phyloP scores from a whole-genome alignment of 2,888 invertebrate genomes.

The Zaprionus bogoriensis region DNA sequence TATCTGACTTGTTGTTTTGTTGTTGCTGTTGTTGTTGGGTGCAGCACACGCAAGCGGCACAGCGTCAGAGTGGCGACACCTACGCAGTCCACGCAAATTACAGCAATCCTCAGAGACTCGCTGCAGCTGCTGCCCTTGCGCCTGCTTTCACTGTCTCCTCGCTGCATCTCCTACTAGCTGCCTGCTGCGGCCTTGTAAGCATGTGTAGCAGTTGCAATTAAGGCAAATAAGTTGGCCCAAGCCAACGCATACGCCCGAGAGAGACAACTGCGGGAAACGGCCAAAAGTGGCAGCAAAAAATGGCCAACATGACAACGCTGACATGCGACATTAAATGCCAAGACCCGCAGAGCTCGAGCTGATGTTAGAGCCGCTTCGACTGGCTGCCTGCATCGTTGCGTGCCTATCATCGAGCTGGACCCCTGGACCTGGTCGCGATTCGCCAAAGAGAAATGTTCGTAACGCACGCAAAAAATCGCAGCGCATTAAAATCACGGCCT shows the following conservation, averaged over 20 bases:
- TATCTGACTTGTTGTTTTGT: slow-evolving; percentile 3
- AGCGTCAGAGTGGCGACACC: slow-evolving; percentile 52
- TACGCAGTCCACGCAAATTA: slow-evolving; percentile 61
- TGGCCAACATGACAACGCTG: slow-evolving; percentile 72
- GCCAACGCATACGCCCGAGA: slow-evolving; percentile 47
- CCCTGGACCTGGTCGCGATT: slow-evolving; percentile 30
- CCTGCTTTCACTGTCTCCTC: neutral
- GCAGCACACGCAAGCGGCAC: slow-evolving; percentile 59
- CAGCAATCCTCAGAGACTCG: too few species aligned
- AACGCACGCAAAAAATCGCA: slow-evolving; percentile 74
- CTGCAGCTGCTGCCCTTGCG: neutral
- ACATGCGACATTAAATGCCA: slow-evolving; percentile 75
- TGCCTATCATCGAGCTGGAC: slow-evolving; percentile 33
- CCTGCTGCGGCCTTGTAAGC: too few species aligned
- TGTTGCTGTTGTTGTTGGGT: slow-evolving; percentile 35
- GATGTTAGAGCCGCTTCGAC: neutral
- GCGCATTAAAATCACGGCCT: slow-evolving; percentile 68
- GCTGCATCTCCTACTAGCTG: slow-evolving; percentile 10
- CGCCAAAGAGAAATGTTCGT: slow-evolving; percentile 56
- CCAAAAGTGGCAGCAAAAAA: slow-evolving; percentile 41
- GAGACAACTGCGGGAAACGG: slow-evolving; percentile 16
- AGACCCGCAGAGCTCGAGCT: slow-evolving; percentile 23
- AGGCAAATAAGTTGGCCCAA: slow-evolving; percentile 61
- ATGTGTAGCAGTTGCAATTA: slow-evolving; percentile 58
- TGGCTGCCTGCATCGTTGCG: slow-evolving; percentile 44